Base-by-base conservation (phyloP, 2,888 invertebrate genomes). In the Athalia cordata region DNA sequence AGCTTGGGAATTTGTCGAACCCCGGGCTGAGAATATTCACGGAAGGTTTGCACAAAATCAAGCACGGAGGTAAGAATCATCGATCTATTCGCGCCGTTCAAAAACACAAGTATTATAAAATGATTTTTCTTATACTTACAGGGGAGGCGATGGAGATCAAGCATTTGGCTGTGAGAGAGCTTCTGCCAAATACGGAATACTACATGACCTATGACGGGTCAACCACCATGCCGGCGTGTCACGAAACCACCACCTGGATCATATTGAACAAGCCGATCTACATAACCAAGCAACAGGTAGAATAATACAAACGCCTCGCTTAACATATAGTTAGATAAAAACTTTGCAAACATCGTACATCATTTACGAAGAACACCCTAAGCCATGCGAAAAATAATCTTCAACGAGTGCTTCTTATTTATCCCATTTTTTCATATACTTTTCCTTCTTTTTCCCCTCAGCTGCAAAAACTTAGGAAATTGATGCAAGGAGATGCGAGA, bases 201-300 rank as follows among this genome's bases (percentile, higher is more conserved):
- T 99, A 98, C 92, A 97, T 99, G 95, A 99, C 99, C 77, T 99
- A 99, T 91, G 98, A 99, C 87, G 99, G 99, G 72, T 98, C 98
- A 64, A 96, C 97, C 79, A 99, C 99, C 77, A 97, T 97, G 90
- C 99, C 99, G 3, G 97, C 98, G 81, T 99, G 99, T 92, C 96
- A 98, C 91, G 99, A 99, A 92, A 99, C 99, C 45, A 98, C 99
- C 91, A 98, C 98, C 86, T 99, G 99, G 99, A 93, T 99, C 90
- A 96, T 99, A 87, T 93, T 98, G 90, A 99, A 99, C 92, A 98
- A 98, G 91, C 99, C 99, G 81, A 97, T 99, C 90, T 98, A 98
- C 92, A 97, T 99, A 90, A 98, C 98, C 81, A 96, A 96, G 92
- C 97, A 98, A 93, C 98, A 99, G 95, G 98, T 98, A 91, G 91